Evolutionary conservation across 2,888 invertebrate genomes (phyloP).

Genomic region (Dynastes hyllus): DNA sequence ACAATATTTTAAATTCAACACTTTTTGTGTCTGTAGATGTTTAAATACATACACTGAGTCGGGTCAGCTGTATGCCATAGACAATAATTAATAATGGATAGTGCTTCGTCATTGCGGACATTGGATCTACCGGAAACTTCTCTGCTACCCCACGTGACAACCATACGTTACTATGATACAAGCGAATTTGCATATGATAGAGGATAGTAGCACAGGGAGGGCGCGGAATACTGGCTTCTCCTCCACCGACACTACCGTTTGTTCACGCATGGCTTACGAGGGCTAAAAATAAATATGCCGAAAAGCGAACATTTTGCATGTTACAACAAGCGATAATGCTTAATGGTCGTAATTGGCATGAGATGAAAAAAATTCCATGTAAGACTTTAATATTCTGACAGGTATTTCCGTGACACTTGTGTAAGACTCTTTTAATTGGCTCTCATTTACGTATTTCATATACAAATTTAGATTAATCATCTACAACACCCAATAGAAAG

Average conservation of each 20-base stretch:
- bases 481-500: constrained; percentile 6
- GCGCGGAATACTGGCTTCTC: constrained; percentile 41
- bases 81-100: constrained; percentile 46
- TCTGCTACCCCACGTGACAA: constrained; percentile 55
- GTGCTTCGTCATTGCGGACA: constrained; percentile 56
- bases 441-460: constrained; percentile 19
- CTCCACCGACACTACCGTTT: constrained; percentile 39
- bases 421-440: constrained; percentile 26
- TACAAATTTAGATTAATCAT: constrained; percentile 4
- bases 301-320: constrained; percentile 49
- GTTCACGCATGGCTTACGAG: constrained; percentile 59
- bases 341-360: constrained; percentile 29
- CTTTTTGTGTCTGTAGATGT: too few species aligned
- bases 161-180: constrained; percentile 58
- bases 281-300: constrained; percentile 49
- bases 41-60: too few species aligned
- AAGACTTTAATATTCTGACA: constrained; percentile 32
- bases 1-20: too few species aligned
- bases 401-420: constrained; percentile 23
- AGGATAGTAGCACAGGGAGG: constrained; percentile 25
- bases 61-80: too few species aligned
- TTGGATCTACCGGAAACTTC: constrained; percentile 57
- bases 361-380: constrained; percentile 36
- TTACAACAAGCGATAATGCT: constrained; percentile 19
- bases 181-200: constrained; percentile 60